These are phyloP conservation scores for Pollenia labialis DNA, from an alignment of 2,888 invertebrate genomes.

Conservation along the genomic window DNA sequence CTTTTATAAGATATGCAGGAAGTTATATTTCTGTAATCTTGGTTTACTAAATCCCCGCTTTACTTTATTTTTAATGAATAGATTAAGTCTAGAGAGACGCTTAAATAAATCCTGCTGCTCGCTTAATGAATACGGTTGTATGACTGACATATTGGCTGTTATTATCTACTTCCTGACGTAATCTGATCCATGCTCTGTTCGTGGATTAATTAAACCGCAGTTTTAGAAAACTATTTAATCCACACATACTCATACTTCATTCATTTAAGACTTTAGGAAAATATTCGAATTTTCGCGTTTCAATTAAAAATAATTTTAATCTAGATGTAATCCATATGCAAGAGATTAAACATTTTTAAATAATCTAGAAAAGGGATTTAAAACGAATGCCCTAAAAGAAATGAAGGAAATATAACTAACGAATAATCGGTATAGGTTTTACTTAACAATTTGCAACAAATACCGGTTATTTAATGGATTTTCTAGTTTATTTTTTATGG, in stretches of 20 bases:
- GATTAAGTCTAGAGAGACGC: not conserved
- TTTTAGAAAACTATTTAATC: constrained; percentile 14
- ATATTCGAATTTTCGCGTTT: not conserved
- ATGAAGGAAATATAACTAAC: no score
- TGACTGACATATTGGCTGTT: not conserved
- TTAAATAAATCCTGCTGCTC: constrained; percentile 16
- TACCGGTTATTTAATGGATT: no score
- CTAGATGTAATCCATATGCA: not conserved
- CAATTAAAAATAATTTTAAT: not conserved
- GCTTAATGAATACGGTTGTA: not conserved
- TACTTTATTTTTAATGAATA: not conserved
- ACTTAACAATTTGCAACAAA: no score
- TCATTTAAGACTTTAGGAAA: constrained; percentile 3
- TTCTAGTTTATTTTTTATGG: no score
- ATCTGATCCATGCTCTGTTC: not conserved
- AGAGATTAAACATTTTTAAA: not conserved
- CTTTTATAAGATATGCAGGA: not conserved
- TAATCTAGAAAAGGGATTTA: not conserved
- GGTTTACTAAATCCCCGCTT: constrained; percentile 18
- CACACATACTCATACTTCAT: not conserved
- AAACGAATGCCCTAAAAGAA: not conserved
- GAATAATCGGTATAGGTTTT: no score
- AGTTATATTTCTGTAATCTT: not conserved
- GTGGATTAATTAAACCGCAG: constrained; percentile 43
- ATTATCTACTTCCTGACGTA: not conserved